Percentiles rank a stretch among this genome's conserved stretches.
phyloP scores from a whole-genome alignment of 1,140 invertebrate species.

The Atta cephalotes region DNA sequence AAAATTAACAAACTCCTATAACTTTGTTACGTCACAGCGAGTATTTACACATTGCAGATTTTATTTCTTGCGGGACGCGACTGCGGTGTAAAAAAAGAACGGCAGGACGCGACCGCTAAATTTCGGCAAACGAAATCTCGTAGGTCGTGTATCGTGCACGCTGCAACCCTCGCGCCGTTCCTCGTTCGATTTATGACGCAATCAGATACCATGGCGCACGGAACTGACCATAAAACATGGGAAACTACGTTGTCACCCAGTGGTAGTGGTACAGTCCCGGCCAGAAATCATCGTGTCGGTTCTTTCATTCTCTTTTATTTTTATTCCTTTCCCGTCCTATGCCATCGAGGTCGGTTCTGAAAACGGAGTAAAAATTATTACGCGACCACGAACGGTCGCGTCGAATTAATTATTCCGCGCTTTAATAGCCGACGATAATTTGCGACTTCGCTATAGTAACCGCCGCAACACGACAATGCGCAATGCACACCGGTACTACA shows the following conservation, averaged over 20 bases:
- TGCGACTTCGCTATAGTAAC: constrained; percentile 16
- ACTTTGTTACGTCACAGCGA: constrained; percentile 20
- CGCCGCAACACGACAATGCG: neutral
- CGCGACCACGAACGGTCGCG: constrained; percentile 59
- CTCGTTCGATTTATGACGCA: constrained; percentile 83
- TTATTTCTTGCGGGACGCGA: constrained; percentile 41
- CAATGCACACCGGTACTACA: constrained; percentile 8
- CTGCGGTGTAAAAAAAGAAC: constrained; percentile 40
- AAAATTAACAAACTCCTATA: constrained; percentile 20
- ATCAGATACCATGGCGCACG: constrained; percentile 82
- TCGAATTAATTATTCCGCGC: constrained; percentile 59
- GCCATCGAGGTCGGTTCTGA: constrained; percentile 14
- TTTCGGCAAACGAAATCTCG: constrained; percentile 77
- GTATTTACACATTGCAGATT: constrained; percentile 55
- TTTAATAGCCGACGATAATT: constrained; percentile 58
- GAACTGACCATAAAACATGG: constrained; percentile 82
- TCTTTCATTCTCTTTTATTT: constrained; percentile 34
- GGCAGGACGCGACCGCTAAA: constrained; percentile 70
- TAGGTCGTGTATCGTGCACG: constrained; percentile 70
- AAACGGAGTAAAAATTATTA: constrained; percentile 67
- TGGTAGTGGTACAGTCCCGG: constrained; percentile 75
- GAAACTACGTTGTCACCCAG: constrained; percentile 80
- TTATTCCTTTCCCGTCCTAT: constrained; percentile 18
- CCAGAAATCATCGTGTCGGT: constrained; percentile 70
- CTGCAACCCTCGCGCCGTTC: constrained; percentile 75